These are phyloP conservation scores for Etia nguti DNA, from an alignment of 2,113 vertebrate species.

Conservation along the genomic window DNA sequence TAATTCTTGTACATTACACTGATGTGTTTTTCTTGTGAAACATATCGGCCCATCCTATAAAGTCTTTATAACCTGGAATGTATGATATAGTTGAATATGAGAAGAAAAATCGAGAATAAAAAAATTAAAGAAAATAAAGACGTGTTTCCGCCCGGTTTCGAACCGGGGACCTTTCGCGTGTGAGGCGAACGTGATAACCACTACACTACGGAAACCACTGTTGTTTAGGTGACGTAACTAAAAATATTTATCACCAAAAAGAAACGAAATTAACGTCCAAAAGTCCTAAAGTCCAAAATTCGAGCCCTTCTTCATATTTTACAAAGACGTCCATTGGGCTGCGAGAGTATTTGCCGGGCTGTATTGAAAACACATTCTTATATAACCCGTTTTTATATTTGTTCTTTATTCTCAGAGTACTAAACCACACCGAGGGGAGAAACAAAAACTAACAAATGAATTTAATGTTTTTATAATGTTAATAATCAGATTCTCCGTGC, in stretches of 20 bases:
- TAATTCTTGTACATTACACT: neutral
- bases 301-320: neutral
- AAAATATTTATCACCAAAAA: rapidly evolving
- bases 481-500: neutral
- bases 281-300: neutral
- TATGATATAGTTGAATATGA: neutral
- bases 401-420: neutral
- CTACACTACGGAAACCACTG: conserved; percentile 96
- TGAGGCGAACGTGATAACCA: conserved; percentile 94
- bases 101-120: rapidly evolving
- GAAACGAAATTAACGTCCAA: rapidly evolving
- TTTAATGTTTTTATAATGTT: neutral
- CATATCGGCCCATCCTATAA: neutral
- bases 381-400: neutral
- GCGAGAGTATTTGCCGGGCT: neutral
- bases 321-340: neutral
- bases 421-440: neutral
- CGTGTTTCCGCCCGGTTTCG: conserved; percentile 88
- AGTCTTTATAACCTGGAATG: neutral
- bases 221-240: too few relatives aligned
- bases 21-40: neutral
- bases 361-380: neutral
- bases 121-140: neutral
- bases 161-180: conserved; percentile 93
- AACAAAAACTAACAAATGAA: neutral